Evolutionary conservation across 1,140 invertebrate genomes (phyloP).

Genomic region (Acromyrmex echinatior): DNA sequence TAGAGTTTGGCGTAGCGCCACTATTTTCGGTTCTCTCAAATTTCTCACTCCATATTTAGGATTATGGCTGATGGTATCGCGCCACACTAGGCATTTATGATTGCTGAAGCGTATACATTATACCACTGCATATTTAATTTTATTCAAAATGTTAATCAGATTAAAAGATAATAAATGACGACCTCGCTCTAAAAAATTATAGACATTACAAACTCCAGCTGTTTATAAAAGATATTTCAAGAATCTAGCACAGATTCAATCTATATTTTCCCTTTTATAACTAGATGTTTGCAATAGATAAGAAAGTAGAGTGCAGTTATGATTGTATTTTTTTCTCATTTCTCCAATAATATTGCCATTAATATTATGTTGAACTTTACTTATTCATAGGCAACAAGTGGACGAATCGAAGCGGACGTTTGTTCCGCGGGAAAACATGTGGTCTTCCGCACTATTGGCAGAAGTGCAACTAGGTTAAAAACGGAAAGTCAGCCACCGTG

Average conservation of each 20-base stretch:
- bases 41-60: conserved; percentile 86
- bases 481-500: conserved; percentile 70
- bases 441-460: conserved; percentile 73
- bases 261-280: neutral
- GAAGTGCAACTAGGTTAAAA: conserved; percentile 78
- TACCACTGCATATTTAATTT: neutral
- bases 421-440: conserved; percentile 57
- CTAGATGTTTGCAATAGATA: neutral
- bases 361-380: neutral
- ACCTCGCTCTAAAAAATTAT: conserved; percentile 8
- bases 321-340: neutral
- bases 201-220: neutral
- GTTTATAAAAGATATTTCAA: neutral
- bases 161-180: neutral
- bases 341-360: neutral
- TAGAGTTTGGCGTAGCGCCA: conserved; percentile 83
- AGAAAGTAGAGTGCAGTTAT: too few species aligned
- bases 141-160: neutral
- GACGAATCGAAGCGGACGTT: conserved; percentile 51
- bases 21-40: conserved; percentile 86
- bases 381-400: conserved; percentile 70
- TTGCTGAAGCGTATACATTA: conserved; percentile 46
- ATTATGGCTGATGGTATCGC: conserved; percentile 79
- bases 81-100: conserved; percentile 69
- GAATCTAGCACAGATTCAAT: neutral